Percentiles rank a stretch among this genome's conserved stretches.
These are phyloP conservation scores for Macrotus californicus DNA, from an alignment of 2,113 vertebrate genomes.

Conservation along the genomic window DNA sequence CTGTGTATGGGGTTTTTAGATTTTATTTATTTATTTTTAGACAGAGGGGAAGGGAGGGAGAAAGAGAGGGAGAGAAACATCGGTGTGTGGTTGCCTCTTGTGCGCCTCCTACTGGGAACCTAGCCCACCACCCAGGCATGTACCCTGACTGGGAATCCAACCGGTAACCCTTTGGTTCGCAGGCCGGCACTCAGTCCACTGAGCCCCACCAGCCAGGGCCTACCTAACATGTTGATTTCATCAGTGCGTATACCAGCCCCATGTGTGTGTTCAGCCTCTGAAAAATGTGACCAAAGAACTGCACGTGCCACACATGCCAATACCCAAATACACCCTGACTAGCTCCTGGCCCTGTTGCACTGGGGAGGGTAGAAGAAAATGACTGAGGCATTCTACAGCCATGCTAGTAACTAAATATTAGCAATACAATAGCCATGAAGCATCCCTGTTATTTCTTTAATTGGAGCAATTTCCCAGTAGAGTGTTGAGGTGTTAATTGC, in stretches of 20 bases:
- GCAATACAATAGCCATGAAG: slow-evolving; percentile 28
- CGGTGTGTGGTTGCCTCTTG: too few relatives aligned
- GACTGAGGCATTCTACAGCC: background rate
- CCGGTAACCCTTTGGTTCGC: too few relatives aligned
- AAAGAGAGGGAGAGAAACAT: too few relatives aligned
- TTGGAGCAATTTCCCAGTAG: slow-evolving; percentile 54
- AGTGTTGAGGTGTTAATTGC: slow-evolving; percentile 65
- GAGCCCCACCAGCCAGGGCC: too few relatives aligned
- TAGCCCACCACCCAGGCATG: too few relatives aligned
- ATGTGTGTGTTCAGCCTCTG: background rate
- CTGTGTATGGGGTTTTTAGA: too few relatives aligned
- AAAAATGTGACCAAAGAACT: background rate
- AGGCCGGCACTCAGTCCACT: too few relatives aligned
- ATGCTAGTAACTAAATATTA: slow-evolving; percentile 42
- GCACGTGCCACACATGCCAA: background rate
- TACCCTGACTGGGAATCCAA: too few relatives aligned
- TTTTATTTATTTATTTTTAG: too few relatives aligned
- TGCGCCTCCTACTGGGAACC: too few relatives aligned
- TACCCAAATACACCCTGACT: background rate
- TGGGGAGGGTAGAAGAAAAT: background rate
- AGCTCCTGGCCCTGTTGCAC: background rate
- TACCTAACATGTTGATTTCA: background rate
- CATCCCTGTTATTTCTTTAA: slow-evolving; percentile 63
- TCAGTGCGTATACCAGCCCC: background rate
- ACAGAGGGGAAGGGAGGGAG: too few relatives aligned